Evolutionary conservation across 2,113 vertebrate genomes (phyloP).

Genomic region (Melanerpes formicivorus): DNA sequence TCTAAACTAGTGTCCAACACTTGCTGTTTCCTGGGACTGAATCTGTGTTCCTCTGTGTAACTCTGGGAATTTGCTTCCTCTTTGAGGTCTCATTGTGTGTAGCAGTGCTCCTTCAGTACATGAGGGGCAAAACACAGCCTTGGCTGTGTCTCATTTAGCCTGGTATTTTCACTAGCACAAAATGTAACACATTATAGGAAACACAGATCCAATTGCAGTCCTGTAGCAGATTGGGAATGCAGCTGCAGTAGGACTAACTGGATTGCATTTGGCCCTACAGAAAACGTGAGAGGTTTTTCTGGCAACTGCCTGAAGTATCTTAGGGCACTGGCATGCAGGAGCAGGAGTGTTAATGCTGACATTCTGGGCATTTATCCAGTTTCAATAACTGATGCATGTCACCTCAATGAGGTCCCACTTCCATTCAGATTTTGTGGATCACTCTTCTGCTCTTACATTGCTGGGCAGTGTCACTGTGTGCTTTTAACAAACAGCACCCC

Average conservation of each 20-base stretch:
- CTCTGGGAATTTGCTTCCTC: neutral
- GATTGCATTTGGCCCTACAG: neutral
- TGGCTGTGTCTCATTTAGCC: neutral
- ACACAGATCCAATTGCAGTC: neutral
- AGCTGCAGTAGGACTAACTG: neutral
- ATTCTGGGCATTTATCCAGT: neutral
- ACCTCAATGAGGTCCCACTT: neutral
- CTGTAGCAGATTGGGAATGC: neutral
- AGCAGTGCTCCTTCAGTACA: fast-evolving
- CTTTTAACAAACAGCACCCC: neutral
- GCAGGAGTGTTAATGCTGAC: neutral
- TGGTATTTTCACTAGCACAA: neutral
- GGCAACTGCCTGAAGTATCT: neutral
- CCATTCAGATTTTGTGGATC: neutral
- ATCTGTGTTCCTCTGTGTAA: neutral
- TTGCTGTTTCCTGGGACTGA: neutral
- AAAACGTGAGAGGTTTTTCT: neutral
- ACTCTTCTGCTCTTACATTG: fast-evolving
- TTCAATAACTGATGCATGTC: neutral
- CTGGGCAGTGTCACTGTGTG: neutral
- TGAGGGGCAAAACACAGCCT: neutral
- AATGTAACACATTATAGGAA: neutral
- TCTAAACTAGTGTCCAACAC: neutral
- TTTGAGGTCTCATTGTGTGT: neutral
- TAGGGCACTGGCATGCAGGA: neutral